Evolutionary conservation across 2,113 vertebrate species (phyloP), one percentile per base, ranked within the genome.

Genomic region (Hymenochirus boettgeri): DNA sequence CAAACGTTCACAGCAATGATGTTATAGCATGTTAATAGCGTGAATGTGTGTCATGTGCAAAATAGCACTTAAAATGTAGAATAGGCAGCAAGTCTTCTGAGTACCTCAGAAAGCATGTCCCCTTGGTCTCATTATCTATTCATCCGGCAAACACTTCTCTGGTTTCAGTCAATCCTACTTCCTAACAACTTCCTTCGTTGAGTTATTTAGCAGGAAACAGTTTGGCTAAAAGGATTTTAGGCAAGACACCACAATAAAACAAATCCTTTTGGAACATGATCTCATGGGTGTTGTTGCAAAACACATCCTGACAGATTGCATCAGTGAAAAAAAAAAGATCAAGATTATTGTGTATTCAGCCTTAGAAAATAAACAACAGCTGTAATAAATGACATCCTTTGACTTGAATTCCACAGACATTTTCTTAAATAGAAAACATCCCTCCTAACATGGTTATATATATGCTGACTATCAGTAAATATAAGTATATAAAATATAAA

Each of bases 351-450:
- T 52, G 47, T 52, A 35, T 56, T 19, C 56, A 51, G n/a, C 64
- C 46, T 67, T 59, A 21, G 24, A 67, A 66, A 58, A 47, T 48
- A 57, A 67, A 67, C 37, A 67, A 58, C 17, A 11, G 26, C 18
- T 59, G 19, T 21, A 33, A 33, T 33, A 33, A 7, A 33, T 33
- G 7, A 33, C 31, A 7, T 33, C 31, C 7, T 33, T 12, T 33
- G 31, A 10, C 2, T 12, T 33, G 3, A 7, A 33, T 33, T 33
- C 31, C n/a, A n/a, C n/a, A n/a, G n/a, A n/a, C n/a, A n/a, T n/a
- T n/a, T n/a, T n/a, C n/a, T n/a, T n/a, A n/a, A n/a, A n/a, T n/a
- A n/a, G n/a, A n/a, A n/a, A n/a, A n/a, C n/a, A n/a, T n/a, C n/a
- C n/a, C n/a, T n/a, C n/a, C n/a, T n/a, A n/a, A n/a, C n/a, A n/a